phyloP scores from a whole-genome alignment of 1,140 invertebrate species.

The Popillia japonica region DNA sequence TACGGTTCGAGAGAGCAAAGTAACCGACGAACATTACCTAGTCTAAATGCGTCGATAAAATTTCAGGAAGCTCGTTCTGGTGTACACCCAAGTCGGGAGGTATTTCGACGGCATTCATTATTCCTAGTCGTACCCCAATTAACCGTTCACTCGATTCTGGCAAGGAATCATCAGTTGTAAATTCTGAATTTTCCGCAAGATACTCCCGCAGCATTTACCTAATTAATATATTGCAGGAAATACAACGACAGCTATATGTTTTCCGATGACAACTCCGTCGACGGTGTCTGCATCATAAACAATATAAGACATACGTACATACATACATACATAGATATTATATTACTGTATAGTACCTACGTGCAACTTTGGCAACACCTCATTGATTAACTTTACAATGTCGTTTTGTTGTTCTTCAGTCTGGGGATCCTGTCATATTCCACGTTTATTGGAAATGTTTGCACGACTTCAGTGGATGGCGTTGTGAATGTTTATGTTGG shows the following conservation, averaged over 20 bases:
- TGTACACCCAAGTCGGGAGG: background rate
- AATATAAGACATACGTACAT: background rate
- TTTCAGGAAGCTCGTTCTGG: slow-evolving; percentile 13
- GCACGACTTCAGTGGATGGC: background rate
- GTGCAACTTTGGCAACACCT: background rate
- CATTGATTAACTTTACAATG: slow-evolving; percentile 20
- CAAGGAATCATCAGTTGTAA: background rate
- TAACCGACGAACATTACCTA: slow-evolving; percentile 19
- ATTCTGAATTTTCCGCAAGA: slow-evolving; percentile 12
- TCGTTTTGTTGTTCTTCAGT: background rate
- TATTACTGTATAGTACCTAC: background rate
- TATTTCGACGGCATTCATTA: background rate
- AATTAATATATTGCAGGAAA: slow-evolving; percentile 34
- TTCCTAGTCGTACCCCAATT: too few species aligned
- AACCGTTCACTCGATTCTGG: background rate
- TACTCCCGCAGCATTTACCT: background rate
- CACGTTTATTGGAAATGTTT: slow-evolving; percentile 7
- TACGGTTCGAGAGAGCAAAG: background rate
- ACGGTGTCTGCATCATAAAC: slow-evolving; percentile 22
- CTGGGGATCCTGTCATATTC: background rate
- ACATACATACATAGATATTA: background rate
- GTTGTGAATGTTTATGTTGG: slow-evolving; percentile 8
- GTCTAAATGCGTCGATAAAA: slow-evolving; percentile 32
- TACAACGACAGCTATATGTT: background rate
- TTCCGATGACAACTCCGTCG: background rate